Percentiles rank a stretch among this genome's conserved stretches.
Evolutionary conservation across 2,797 vertebrate genomes (phyloP).

Genomic region (Ispidina picta): DNA sequence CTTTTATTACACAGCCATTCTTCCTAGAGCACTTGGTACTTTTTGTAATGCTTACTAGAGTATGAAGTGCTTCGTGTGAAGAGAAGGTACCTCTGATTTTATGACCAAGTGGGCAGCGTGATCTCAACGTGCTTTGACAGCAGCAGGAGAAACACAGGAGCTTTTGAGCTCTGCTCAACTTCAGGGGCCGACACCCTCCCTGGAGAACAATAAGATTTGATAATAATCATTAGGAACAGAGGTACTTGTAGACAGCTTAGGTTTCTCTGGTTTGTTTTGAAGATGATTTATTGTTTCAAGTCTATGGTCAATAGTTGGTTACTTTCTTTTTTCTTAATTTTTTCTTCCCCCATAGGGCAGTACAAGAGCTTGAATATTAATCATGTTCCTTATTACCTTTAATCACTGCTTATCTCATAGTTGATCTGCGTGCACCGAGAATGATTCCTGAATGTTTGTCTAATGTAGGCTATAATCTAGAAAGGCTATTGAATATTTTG

Average conservation of each 20-base stretch:
- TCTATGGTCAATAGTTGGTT: not conserved
- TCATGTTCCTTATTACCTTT: not conserved
- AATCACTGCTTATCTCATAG: not conserved
- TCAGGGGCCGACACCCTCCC: not conserved
- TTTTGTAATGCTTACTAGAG: conserved; percentile 33
- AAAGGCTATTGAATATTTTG: not conserved
- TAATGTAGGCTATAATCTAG: not conserved
- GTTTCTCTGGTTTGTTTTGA: not conserved
- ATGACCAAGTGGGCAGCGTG: not conserved
- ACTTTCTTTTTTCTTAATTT: rapidly evolving
- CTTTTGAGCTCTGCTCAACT: not conserved
- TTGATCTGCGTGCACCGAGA: not conserved
- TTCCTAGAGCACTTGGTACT: not conserved
- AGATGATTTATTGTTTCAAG: not conserved
- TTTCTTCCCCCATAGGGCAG: not conserved
- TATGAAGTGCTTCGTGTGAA: not conserved
- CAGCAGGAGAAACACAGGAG: not conserved
- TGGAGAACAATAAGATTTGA: not conserved
- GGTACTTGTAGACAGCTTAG: not conserved
- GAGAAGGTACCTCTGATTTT: not conserved
- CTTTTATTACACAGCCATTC: conserved; percentile 61
- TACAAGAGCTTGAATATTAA: not conserved
- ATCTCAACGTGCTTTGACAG: not conserved
- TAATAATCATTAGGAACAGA: not conserved
- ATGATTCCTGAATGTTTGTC: not conserved